phyloP scores from a whole-genome alignment of 1,140 invertebrate species.

The Habropoda laboriosa region DNA sequence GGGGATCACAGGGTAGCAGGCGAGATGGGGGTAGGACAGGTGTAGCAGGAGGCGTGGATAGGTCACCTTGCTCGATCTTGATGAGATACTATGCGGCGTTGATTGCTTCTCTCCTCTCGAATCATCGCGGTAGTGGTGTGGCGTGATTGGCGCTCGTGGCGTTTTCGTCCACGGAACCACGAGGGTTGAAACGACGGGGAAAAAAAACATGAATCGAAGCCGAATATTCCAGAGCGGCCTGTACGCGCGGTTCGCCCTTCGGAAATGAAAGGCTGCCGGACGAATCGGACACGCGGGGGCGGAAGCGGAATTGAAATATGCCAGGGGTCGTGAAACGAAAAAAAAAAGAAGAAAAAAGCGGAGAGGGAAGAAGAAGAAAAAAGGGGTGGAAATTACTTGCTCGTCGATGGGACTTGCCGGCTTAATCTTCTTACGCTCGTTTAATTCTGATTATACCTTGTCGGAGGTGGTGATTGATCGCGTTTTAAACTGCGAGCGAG shows the following conservation, averaged over 20 bases:
- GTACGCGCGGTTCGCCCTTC: not conserved
- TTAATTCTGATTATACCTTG: conserved; percentile 35
- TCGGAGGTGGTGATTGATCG: conserved; percentile 28
- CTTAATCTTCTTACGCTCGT: conserved; percentile 31
- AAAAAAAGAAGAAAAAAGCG: not conserved
- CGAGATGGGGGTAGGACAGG: not conserved
- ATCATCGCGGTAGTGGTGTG: not conserved
- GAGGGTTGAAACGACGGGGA: not conserved
- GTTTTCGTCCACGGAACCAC: not conserved
- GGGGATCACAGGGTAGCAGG: not conserved
- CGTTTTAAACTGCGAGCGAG: conserved; percentile 9
- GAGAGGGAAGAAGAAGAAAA: not conserved
- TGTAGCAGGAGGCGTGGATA: not conserved
- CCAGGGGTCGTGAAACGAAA: not conserved
- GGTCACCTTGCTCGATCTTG: conserved; percentile 42
- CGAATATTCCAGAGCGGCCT: conserved; percentile 1
- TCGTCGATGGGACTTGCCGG: not conserved
- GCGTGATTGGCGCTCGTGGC: conserved; percentile 22
- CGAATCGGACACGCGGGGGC: not conserved
- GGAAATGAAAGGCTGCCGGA: conserved; percentile 17
- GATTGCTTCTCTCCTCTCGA: conserved; percentile 57
- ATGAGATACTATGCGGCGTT: conserved; percentile 65
- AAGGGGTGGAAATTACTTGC: conserved; percentile 11
- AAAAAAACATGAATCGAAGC: not conserved
- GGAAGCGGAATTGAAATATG: conserved; percentile 1